Base-by-base conservation (phyloP, 1,140 invertebrate genomes). In the Pomacea maculata region DNA sequence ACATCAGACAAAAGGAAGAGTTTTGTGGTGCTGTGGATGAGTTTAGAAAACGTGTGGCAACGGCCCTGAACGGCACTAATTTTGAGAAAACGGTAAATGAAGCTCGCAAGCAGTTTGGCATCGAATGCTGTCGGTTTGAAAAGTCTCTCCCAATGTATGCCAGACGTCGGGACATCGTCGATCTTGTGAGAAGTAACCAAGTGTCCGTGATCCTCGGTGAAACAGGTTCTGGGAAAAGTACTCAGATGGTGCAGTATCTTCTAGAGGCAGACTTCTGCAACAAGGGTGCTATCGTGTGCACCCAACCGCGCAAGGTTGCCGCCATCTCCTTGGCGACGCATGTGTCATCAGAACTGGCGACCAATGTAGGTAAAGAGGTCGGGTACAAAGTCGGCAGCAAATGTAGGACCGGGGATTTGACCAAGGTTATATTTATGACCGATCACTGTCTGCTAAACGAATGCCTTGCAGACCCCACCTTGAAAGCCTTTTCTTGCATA, bases 401-500 rank as follows among this genome's bases (percentile, higher is more conserved):
- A 88, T 93, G 94, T 84, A 95, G 94, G 86, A 94, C 93, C 14
- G 93, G 93, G 29, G 92, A 94, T 82, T 86, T 92, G 63, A 94
- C 94, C 71, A 88, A 94, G 29, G 95, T 99, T 45, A 97, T 99
- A 91, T 99, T 99, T 86, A 99, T 99, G 97, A 99, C 98, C 68
- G 98, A 99, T 92, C 98, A 98, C 91, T 98, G 98, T 83, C 90
- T 99, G 64, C 95, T 99, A 75, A 93, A 98, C 88, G 98, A 99
- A 92, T 99, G 99, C 92, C 92, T 99, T 9, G 96, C 96, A 73
- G 88, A 90, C 81, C 70, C 64, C 12, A 14, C 71, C 29, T 75
- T 90, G 5, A 80, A 75, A 15, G 72, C 74, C 79, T 99, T 98
- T 90, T 95, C 94, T 17, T 92, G 96, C 64, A 94, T 99, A 8